Evolutionary conservation across 2,797 vertebrate species (phyloP), one percentile per base, ranked within the genome.

Genomic region (Mionectes olivaceus): DNA sequence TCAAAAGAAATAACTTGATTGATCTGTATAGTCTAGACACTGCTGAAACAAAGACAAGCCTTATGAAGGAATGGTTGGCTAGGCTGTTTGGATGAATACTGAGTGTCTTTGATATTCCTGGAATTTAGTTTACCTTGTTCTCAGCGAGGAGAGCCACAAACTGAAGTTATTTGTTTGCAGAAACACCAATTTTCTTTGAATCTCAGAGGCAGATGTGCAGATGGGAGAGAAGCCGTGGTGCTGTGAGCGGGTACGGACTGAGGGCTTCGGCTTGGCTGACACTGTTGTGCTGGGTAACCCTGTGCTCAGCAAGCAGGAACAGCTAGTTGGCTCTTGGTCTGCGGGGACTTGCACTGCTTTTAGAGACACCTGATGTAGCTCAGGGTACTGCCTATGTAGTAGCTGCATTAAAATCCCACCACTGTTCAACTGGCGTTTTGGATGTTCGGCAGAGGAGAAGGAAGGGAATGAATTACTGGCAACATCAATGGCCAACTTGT

Each of bases 201-300:
- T 64, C 21, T 76, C 16, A 11, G 56, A 69, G 44, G 28, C 21
- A 74, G 63, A 30, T 7, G 37, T 85, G 86, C 70, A 28, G 28
- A 4, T 23, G 1, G 2, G 44, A 82, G 53, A 49, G 55, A 11
- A 70, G 67, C 70, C 27, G 2, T 2, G 10, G 63, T 25, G 18
- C 65, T 27, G 7, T 41, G 33, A n/a, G 44, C 65, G 25, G n/a
- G 22, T 30, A 11, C 0, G 8, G 49, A 7, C 33, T 4, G 9
- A 2, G 9, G 32, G 22, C n/a, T 53, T 19, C 0, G 5, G 49
- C 69, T 70, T 2, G 0, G 6, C 35, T 12, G n/a, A 8, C 18
- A 19, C 6, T n/a, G 33, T 43, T 0, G 0, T n/a, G 52, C 52
- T 25, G 23, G 2, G 0, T 30, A 76, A 11, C 22, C 14, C 11